Evolutionary conservation across 2,888 invertebrate genomes (phyloP), one percentile per base, ranked within the genome.

Genomic region (Stenolophus ochropezus): DNA sequence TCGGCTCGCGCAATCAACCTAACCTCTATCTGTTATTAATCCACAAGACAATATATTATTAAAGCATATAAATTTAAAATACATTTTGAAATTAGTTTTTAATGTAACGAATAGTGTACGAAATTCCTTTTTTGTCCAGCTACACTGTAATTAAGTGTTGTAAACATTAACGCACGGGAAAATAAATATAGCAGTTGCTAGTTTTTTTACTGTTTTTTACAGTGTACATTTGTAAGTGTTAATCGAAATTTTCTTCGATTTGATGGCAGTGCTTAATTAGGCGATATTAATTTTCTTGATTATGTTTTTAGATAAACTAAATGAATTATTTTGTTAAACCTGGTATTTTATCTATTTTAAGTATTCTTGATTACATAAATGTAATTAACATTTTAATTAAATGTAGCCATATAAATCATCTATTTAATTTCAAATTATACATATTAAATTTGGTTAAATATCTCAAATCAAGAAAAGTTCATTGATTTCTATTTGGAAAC

Each of bases 51-150:
- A 80, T 73, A 80, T 80, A 79, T 79, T 79, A 79, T 79, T 79
- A 79, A 71, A 49, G 79, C 61, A 79, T 69, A 79, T 79, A 80
- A 80, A 80, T 80, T 80, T 80, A 42, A 80, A 80, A 80, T 80
- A 80, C 80, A 65, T 80, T 80, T 73, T 73, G 58, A 73, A 80
- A 80, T 80, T 77, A 77, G 77, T 77, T 65, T 77, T 65, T 47
- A 49, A 47, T 49, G 49, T 25, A 77, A 51, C 65, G 65, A 77
- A 61, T 61, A 58, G 65, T 47, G 47, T 77, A 77, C 61, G 61
- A 65, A 77, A 77, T 77, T 77, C 49, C 47, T 77, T 77, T 77
- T 77, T 77, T 65, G 75, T 61, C 16, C 61, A 14, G 49, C 49
- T 65, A 77, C 61, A 77, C 65, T 58, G 77, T 77, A 77, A 77